Percentiles rank a stretch among this genome's conserved stretches.
phyloP scores from a whole-genome alignment of 2,797 vertebrate species.

The Crypturellus tataupa region DNA sequence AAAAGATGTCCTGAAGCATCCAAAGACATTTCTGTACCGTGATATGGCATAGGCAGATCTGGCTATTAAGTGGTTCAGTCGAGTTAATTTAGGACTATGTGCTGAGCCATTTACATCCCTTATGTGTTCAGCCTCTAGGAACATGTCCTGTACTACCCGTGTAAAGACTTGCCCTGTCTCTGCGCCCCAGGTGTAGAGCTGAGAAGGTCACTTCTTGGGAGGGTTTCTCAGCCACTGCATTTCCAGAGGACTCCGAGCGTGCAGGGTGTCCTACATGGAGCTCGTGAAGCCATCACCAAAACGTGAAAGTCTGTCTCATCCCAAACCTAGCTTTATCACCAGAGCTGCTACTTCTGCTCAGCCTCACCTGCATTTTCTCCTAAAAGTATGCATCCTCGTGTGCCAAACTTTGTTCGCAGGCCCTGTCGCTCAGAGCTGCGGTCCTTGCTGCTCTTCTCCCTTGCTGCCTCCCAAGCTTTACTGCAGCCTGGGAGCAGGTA shows the following conservation, averaged over 20 bases:
- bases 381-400: background rate
- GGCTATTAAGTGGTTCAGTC: background rate
- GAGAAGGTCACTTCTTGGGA: background rate
- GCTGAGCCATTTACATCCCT: accelerated
- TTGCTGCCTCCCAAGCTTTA: accelerated
- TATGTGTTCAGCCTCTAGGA: background rate
- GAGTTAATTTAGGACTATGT: background rate
- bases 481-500: background rate
- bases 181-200: background rate
- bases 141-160: accelerated
- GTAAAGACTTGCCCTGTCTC: background rate
- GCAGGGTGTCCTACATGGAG: accelerated
- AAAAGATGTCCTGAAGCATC: background rate
- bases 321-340: background rate
- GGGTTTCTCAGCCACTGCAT: background rate
- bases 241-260: background rate
- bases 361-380: background rate
- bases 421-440: background rate
- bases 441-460: background rate
- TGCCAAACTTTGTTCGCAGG: background rate
- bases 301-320: background rate
- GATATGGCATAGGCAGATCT: background rate
- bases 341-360: background rate
- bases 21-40: background rate
- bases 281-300: background rate